Percentiles rank a stretch among this genome's conserved stretches.
Conservation (phyloP, 2,797 vertebrate species). For the Myotis daubentonii region DNA sequence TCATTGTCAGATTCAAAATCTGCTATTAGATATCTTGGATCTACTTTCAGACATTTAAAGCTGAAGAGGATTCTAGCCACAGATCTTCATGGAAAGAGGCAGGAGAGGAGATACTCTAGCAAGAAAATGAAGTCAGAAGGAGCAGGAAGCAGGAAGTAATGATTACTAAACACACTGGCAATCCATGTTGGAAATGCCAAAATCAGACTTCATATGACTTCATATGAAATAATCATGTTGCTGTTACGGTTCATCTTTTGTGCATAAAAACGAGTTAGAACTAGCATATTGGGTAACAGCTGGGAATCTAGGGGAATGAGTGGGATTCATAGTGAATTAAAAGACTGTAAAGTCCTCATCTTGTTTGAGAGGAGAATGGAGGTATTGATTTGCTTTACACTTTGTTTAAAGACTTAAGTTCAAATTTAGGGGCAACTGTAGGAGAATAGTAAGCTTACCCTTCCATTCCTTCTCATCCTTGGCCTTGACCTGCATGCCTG, state of each 20-base stretch:
- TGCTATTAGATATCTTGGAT: not conserved
- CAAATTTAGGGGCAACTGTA: fast-evolving
- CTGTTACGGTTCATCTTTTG: not conserved
- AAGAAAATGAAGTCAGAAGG: not conserved
- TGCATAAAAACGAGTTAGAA: not conserved
- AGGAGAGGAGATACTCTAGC: not conserved
- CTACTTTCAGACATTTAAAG: not conserved
- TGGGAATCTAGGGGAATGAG: not conserved
- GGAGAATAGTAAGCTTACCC: fast-evolving
- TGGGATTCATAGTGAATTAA: not conserved
- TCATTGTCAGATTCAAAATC: not conserved
- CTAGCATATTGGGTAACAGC: not conserved
- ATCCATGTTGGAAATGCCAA: not conserved
- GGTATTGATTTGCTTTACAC: not conserved
- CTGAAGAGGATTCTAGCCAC: not conserved
- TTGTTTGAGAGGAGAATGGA: not conserved
- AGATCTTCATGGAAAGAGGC: not conserved
- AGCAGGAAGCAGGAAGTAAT: not conserved
- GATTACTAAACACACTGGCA: not conserved
- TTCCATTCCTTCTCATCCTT: no score
- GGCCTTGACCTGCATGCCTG: fast-evolving
- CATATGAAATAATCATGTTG: not conserved
- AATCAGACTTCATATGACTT: not conserved
- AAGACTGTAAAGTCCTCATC: not conserved
- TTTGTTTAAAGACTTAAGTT: not conserved